Percentiles rank a stretch among this genome's conserved stretches.
phyloP scores from a whole-genome alignment of 2,888 invertebrate genomes.

The Amphipoea lucens region DNA sequence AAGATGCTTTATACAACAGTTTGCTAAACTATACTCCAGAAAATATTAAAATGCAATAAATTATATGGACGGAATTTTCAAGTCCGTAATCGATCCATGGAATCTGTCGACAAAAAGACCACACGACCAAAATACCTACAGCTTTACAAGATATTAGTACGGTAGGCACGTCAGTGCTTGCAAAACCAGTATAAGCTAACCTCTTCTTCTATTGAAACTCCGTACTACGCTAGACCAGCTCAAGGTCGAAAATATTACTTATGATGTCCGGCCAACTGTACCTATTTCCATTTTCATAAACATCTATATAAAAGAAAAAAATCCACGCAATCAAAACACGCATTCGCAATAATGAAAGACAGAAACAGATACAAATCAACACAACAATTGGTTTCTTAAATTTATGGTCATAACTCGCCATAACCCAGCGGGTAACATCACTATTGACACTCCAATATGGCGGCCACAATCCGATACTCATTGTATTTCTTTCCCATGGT shows the following conservation, averaged over 20 bases:
- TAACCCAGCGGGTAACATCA: constrained; percentile 55
- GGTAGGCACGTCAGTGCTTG: background rate
- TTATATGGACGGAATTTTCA: background rate
- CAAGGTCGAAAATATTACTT: background rate
- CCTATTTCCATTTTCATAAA: background rate
- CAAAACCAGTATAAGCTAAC: background rate
- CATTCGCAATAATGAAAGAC: constrained; percentile 16
- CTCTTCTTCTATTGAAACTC: background rate
- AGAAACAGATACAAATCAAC: constrained; percentile 41
- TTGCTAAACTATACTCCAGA: background rate
- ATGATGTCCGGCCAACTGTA: background rate
- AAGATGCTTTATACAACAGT: background rate
- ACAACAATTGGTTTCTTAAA: constrained; percentile 47
- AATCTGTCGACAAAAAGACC: background rate
- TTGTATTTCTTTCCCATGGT: constrained; percentile 67
- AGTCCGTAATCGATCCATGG: background rate
- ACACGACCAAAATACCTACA: background rate
- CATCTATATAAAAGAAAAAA: background rate
- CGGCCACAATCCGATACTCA: constrained; percentile 1
- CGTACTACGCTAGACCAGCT: background rate
- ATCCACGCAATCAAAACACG: background rate
- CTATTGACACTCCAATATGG: constrained; percentile 53
- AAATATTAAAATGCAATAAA: background rate
- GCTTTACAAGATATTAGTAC: background rate
- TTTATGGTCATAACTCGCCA: constrained; percentile 34